A percentile compares a stretch with the other conserved stretches of the same genome.
These are phyloP conservation scores for Leptopilina myrica DNA, from an alignment of 2,888 invertebrate species.

Conservation along the genomic window DNA sequence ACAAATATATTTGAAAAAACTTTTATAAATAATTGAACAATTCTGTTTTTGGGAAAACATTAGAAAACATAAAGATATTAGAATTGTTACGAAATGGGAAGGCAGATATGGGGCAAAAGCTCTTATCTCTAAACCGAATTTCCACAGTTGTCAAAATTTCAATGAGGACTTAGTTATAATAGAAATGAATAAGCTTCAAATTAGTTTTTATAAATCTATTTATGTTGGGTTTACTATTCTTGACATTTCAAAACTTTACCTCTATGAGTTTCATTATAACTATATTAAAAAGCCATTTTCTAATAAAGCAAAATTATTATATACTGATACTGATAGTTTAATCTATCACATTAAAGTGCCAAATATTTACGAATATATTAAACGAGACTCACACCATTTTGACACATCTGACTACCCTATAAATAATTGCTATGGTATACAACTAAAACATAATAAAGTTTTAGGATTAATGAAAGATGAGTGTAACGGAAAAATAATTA, in stretches of 20 bases:
- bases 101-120: slow-evolving; percentile 44
- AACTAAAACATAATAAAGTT: slow-evolving; percentile 58
- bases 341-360: too few species aligned
- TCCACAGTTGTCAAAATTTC: slow-evolving; percentile 65
- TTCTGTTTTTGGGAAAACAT: slow-evolving; percentile 61
- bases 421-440: slow-evolving; percentile 59
- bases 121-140: slow-evolving; percentile 66
- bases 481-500: slow-evolving; percentile 12
- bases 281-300: slow-evolving; percentile 59
- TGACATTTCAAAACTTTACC: slow-evolving; percentile 71
- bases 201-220: slow-evolving; percentile 70
- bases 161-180: slow-evolving; percentile 69
- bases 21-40: slow-evolving; percentile 74
- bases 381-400: slow-evolving; percentile 59
- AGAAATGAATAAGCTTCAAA: slow-evolving; percentile 62
- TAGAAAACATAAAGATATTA: slow-evolving; percentile 65
- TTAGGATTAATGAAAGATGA: slow-evolving; percentile 7
- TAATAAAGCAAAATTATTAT: slow-evolving; percentile 56
- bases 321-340: slow-evolving; percentile 46
- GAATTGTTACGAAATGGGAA: slow-evolving; percentile 66
- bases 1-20: slow-evolving; percentile 70
- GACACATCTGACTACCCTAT: slow-evolving; percentile 61
- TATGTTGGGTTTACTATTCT: slow-evolving; percentile 72
- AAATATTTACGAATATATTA: slow-evolving; percentile 4
- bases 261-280: slow-evolving; percentile 73